These are phyloP conservation scores for Elanus axillaris DNA, from an alignment of 2,113 vertebrate species.

Conservation along the genomic window DNA sequence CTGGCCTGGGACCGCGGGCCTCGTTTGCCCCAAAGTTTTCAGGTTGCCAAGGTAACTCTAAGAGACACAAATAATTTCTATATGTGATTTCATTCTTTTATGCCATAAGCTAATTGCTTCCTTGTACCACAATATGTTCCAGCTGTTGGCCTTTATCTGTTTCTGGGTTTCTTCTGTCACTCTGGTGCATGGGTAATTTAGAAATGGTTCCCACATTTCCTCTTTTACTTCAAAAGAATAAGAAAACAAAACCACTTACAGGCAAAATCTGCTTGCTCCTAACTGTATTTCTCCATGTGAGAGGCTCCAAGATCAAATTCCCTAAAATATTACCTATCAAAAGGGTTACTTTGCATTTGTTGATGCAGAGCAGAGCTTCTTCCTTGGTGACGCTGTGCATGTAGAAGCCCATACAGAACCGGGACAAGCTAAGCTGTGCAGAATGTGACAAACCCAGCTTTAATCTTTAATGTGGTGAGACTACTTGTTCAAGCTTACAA, in stretches of 20 bases:
- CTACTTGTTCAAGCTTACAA: not conserved
- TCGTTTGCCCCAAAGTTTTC: not conserved
- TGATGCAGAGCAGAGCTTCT: not conserved
- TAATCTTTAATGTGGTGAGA: not conserved
- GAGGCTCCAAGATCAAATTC: not conserved
- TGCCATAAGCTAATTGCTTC: slow-evolving; percentile 29
- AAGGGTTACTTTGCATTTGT: not conserved
- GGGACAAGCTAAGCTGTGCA: not conserved
- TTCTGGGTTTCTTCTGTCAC: slow-evolving; percentile 40
- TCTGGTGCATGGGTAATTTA: slow-evolving; percentile 38
- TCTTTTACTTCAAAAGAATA: slow-evolving; percentile 38
- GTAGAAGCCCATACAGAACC: not conserved
- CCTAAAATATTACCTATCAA: not conserved
- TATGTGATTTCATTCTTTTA: slow-evolving; percentile 31
- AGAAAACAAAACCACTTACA: slow-evolving; percentile 7
- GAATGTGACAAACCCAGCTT: not conserved
- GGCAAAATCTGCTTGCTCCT: not conserved
- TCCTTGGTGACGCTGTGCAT: not conserved
- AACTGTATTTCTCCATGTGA: not conserved
- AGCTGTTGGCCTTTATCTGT: slow-evolving; percentile 47
- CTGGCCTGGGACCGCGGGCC: not conserved
- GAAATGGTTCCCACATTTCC: slow-evolving; percentile 59
- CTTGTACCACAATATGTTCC: slow-evolving; percentile 35
- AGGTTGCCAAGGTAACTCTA: not conserved
- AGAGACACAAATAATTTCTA: not conserved